Base-by-base conservation (phyloP, 2,113 vertebrate genomes). In the Macaca nemestrina region DNA sequence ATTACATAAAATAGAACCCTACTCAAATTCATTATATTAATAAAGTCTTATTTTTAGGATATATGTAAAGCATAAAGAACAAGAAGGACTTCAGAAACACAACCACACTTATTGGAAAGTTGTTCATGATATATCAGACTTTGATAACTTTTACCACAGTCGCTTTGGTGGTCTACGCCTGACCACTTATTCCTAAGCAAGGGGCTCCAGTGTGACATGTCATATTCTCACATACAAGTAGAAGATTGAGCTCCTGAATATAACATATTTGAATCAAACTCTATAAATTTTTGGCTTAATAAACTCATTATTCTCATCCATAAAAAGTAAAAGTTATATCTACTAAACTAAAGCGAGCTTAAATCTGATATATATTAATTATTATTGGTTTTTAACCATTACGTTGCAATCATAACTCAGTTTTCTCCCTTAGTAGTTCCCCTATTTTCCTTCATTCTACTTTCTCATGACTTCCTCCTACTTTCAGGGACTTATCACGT, bases 121-220 rank as follows among this genome's bases (percentile, higher is more conserved):
- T 64, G 7, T 43, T 83, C 13, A 13, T 23, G 22, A 73, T 38
- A 38, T 1, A 12, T 55, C 20, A 18, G 17, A n/a, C 17, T 52
- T 59, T 27, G 55, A 83, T 68, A 30, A 68, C 22, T 5, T 6
- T 30, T 7, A 20, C 0, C 13, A 16, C 1, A 48, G 40, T 8
- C 14, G 3, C 22, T 52, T 32, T 13, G 9, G 1, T 14, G 12
- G 7, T 61, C 61, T 45, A 22, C 30, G 50, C 50, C 23, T 61
- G 32, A 18, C 27, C 2, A 20, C 18, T 12, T 73, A 2, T 6
- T 55, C 8, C 84, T 32, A 64, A 85, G 38, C 14, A 72, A 84
- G 30, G 6, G 1, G 0, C 4, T 67, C 30, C 12, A 32, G 5
- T 45, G 23, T 20, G 35, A 4, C 9, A 8, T 35, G 7, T 32